phyloP scores from a whole-genome alignment of 2,797 vertebrate genomes.

The Crocidura indochinensis region DNA sequence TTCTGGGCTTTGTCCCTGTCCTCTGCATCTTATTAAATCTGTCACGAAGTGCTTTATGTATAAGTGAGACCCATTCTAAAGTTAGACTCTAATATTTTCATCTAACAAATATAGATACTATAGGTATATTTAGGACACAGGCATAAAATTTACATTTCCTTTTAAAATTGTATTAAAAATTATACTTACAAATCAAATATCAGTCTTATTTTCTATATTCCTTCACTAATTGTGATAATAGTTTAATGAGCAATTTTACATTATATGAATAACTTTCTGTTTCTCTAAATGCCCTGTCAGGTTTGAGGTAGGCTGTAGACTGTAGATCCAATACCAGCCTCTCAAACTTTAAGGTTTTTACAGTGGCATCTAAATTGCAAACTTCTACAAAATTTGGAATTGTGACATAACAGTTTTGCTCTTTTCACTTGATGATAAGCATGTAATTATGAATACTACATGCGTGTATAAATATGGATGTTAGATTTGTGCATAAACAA shows the following conservation, averaged over 20 bases:
- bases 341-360: neutral
- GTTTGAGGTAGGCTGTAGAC: neutral
- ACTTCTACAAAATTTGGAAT: neutral
- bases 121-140: neutral
- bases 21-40: too few relatives aligned
- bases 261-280: neutral
- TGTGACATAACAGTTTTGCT: neutral
- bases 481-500: neutral
- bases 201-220: neutral
- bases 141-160: neutral
- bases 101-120: too few relatives aligned
- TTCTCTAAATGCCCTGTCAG: neutral
- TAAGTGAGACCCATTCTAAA: too few relatives aligned
- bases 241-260: neutral
- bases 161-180: constrained; percentile 20
- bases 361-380: constrained; percentile 1
- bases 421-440: neutral
- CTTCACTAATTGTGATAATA: neutral
- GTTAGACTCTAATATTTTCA: too few relatives aligned
- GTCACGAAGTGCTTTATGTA: neutral
- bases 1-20: too few relatives aligned
- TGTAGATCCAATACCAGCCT: neutral
- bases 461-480: neutral
- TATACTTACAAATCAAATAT: constrained; percentile 3
- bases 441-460: neutral